Conservation (phyloP, 2,113 vertebrate species). For the Uropsilus gracilis region DNA sequence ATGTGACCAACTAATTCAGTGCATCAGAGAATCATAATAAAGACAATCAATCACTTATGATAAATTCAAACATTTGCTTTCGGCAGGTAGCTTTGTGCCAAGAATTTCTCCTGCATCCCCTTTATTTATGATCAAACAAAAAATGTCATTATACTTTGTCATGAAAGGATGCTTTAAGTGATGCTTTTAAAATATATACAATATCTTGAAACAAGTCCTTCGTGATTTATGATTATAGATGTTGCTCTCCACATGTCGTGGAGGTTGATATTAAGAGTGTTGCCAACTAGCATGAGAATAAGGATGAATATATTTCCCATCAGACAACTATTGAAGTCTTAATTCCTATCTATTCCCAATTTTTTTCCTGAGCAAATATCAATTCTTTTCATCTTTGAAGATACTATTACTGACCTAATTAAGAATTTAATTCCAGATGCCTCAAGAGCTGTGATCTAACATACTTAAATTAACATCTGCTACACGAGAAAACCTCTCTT, state of each 20-base stretch:
- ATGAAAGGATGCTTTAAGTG: constrained; percentile 79
- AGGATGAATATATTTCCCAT: not conserved
- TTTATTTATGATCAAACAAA: constrained; percentile 87
- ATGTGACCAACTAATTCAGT: constrained; percentile 52
- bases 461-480: not conserved
- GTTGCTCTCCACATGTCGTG: constrained; percentile 18
- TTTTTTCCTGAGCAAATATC: not conserved
- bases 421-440: not conserved
- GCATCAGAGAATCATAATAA: constrained; percentile 70
- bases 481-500: not conserved
- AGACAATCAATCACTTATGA: constrained; percentile 73
- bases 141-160: constrained; percentile 83
- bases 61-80: constrained; percentile 81
- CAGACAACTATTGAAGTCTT: not conserved
- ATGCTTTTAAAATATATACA: constrained; percentile 81
- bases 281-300: not conserved
- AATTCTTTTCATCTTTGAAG: not conserved
- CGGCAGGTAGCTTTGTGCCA: constrained; percentile 80
- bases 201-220: constrained; percentile 74
- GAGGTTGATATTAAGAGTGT: not conserved
- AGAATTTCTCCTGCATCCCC: constrained; percentile 78
- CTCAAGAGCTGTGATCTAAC: not conserved
- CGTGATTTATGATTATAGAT: constrained; percentile 78
- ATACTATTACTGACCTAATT: not conserved
- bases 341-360: not conserved